A percentile compares a stretch with the other conserved stretches of the same genome.
Conservation (phyloP, 1,140 invertebrate species). For the Dendroctonus ponderosae region DNA sequence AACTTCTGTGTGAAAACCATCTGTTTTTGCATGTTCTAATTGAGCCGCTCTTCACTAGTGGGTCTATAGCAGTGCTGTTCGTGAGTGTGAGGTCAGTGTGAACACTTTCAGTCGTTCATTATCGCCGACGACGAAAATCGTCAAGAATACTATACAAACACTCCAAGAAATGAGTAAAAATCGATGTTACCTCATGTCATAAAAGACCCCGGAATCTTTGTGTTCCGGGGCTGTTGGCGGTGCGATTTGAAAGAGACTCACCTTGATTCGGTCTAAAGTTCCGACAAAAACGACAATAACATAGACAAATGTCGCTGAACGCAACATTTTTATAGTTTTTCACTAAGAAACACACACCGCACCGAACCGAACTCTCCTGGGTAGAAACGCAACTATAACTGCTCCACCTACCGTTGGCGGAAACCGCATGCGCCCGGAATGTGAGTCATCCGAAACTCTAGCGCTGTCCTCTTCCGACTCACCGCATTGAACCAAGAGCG, state of each 20-base stretch:
- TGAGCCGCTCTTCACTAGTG: no score
- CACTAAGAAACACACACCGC: constrained; percentile 38
- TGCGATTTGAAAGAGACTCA: constrained; percentile 35
- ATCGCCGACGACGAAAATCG: constrained; percentile 3
- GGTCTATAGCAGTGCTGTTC: not conserved
- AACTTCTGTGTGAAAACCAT: no score
- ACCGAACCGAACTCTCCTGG: constrained; percentile 42
- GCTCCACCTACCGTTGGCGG: constrained; percentile 46
- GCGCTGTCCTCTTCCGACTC: constrained; percentile 9
- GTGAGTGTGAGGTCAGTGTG: not conserved
- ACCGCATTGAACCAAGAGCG: not conserved
- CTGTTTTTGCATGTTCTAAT: no score
- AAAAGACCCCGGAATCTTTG: constrained; percentile 29
- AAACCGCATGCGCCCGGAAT: constrained; percentile 39
- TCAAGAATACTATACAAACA: constrained; percentile 30
- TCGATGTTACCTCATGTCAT: constrained; percentile 39
- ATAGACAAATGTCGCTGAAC: constrained; percentile 42
- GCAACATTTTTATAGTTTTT: constrained; percentile 45
- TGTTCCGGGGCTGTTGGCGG: not conserved
- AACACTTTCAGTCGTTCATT: not conserved
- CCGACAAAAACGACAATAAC: constrained; percentile 37
- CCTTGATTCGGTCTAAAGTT: constrained; percentile 42
- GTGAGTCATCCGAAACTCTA: constrained; percentile 36
- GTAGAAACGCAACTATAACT: constrained; percentile 42
- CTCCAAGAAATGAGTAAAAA: constrained; percentile 39